Conservation (phyloP, 1,140 invertebrate species). For the Apis cerana region DNA sequence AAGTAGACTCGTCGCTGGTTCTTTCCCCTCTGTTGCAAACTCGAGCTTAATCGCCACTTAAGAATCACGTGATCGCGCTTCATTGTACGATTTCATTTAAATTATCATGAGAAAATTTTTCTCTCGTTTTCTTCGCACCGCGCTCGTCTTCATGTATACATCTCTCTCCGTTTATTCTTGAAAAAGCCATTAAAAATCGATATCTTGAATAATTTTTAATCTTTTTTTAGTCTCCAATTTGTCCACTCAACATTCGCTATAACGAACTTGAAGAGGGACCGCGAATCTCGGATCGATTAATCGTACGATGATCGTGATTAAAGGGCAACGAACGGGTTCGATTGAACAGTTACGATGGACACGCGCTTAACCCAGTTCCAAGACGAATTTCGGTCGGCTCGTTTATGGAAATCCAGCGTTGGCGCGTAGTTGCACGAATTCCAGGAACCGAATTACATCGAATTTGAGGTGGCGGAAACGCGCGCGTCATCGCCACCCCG, state of each 20-base stretch:
- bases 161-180: background rate
- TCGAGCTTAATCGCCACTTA: constrained; percentile 54
- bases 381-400: constrained; percentile 34
- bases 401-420: constrained; percentile 24
- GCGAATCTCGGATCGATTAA: no score
- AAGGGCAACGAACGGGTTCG: constrained; percentile 7
- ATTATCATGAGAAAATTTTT: constrained; percentile 4
- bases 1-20: background rate
- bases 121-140: background rate
- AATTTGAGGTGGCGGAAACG: constrained; percentile 47
- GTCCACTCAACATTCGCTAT: no score
- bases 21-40: constrained; percentile 9
- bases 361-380: constrained; percentile 56
- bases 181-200: no score
- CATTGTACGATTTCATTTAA: constrained; percentile 34
- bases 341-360: background rate
- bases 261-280: background rate
- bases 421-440: constrained; percentile 39
- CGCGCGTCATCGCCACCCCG: constrained; percentile 31
- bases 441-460: constrained; percentile 49
- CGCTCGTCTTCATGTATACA: background rate
- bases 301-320: background rate
- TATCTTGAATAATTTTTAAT: no score
- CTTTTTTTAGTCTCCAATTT: no score
- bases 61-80: constrained; percentile 38